Base-by-base conservation (phyloP, 2,888 invertebrate genomes). In the Eupithecia inturbata region DNA sequence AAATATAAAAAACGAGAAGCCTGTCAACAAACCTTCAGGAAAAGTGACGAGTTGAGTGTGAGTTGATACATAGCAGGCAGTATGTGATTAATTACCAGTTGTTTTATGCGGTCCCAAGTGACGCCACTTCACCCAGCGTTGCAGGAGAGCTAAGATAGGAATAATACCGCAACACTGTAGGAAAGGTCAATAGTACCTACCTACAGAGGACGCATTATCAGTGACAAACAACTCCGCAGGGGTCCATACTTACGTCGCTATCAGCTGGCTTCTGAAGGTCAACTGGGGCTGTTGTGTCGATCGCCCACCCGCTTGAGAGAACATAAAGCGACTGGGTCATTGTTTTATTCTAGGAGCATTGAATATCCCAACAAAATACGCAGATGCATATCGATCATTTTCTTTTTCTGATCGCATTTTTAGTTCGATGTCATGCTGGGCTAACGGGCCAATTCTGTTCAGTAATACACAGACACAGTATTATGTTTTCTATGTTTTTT, bases 201-300 rank as follows among this genome's bases (percentile, higher is more conserved):
- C 14, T 45, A 87, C 73, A 84, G 85, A 88, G 89, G 87, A 86
- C 88, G 79, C 79, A 78, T 88, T 91, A 92, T 89, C 89, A 76
- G 74, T 71, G 75, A 92, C 88, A 92, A 94, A 93, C 92, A 93
- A 91, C 87, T 88, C 83, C 82, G 90, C 92, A 90, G 94, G 94
- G 93, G 94, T 87, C 87, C 88, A 22, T 41, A 89, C 93, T 93
- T 92, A 94, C 94, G 81, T 92, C 90, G 83, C 88, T 93, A 92
- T 94, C 93, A 70, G 79, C 82, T 71, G 89, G 81, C 83, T 82
- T 87, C 84, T 86, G 85, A 82, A 88, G 92, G 92, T 94, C 94
- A 90, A 89, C 85, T 75, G 94, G 93, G 85, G 88, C 86, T 76
- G 91, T 86, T 67, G 92, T 92, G 82, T 94, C 94, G 81, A 92